phyloP scores from a whole-genome alignment of 2,888 invertebrate species.

The Stegophylla sp. region DNA sequence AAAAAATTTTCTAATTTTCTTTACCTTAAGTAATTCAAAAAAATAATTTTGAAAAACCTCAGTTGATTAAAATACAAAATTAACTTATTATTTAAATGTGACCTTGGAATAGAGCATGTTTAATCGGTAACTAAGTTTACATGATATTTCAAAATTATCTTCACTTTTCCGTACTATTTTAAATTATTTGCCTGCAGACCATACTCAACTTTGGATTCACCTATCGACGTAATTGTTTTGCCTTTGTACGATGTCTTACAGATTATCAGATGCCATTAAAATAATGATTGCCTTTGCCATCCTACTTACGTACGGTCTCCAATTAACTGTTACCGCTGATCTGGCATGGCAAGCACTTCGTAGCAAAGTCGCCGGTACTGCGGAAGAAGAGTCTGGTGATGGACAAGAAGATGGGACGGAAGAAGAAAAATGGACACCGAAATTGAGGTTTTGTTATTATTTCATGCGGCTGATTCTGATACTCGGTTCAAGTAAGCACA shows the following conservation, averaged over 20 bases:
- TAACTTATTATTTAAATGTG: no score
- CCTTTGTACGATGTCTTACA: neutral
- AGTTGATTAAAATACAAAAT: no score
- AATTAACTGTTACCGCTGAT: conserved; percentile 91
- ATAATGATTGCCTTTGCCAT: conserved; percentile 85
- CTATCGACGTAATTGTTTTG: no score
- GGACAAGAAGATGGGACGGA: neutral
- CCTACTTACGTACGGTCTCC: conserved; percentile 88
- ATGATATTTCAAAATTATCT: no score
- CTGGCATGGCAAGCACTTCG: conserved; percentile 74
- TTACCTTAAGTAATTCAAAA: no score
- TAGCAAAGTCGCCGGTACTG: neutral
- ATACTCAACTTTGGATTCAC: no score
- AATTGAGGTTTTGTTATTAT: conserved; percentile 3
- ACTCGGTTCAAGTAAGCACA: conserved; percentile 7
- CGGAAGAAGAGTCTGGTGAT: neutral
- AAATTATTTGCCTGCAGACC: no score
- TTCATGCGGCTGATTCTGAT: conserved; percentile 7
- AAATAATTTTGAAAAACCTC: no score
- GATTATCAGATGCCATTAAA: conserved; percentile 78
- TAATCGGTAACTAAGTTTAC: no score
- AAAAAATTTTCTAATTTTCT: no score
- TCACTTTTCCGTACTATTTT: no score
- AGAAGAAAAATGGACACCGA: neutral
- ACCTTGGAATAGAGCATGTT: no score